Conservation (phyloP, 2,888 invertebrate species). For the Chrysodeixis includens region DNA sequence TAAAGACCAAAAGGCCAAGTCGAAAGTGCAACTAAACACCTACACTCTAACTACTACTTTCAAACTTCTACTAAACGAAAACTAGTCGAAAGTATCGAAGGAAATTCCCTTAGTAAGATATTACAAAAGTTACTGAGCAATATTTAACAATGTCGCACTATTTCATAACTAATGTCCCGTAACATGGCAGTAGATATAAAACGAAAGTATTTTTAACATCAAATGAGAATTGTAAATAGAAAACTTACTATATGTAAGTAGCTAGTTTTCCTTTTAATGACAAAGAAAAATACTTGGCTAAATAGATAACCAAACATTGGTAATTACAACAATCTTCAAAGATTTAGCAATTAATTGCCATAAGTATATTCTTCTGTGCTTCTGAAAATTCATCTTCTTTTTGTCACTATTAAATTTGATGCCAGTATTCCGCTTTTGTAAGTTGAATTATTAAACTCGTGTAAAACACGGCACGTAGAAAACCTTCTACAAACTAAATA, state of each 20-base stretch:
- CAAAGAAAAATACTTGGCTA: too few relatives aligned
- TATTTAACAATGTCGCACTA: slow-evolving; percentile 46
- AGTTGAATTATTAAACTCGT: too few relatives aligned
- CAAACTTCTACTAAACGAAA: not conserved
- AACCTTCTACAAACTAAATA: not conserved
- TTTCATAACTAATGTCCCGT: slow-evolving; percentile 47
- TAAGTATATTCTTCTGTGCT: too few relatives aligned
- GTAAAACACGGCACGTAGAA: too few relatives aligned
- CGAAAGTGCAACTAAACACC: not conserved
- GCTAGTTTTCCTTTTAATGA: slow-evolving; percentile 10
- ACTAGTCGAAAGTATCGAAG: slow-evolving; percentile 16
- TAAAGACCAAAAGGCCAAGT: not conserved
- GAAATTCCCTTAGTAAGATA: slow-evolving; percentile 31
- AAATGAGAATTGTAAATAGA: slow-evolving; percentile 38
- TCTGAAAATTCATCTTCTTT: too few relatives aligned
- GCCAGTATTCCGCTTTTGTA: too few relatives aligned
- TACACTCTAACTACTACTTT: not conserved
- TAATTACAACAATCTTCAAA: too few relatives aligned
- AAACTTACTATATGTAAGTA: slow-evolving; percentile 20
- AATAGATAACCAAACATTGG: too few relatives aligned
- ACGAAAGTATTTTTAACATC: slow-evolving; percentile 45
- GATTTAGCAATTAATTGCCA: too few relatives aligned
- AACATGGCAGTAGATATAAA: slow-evolving; percentile 35
- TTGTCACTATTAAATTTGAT: too few relatives aligned
- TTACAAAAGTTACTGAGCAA: slow-evolving; percentile 22